A percentile compares a stretch with the other conserved stretches of the same genome.
Evolutionary conservation across 1,140 invertebrate genomes (phyloP).

Genomic region (Saxidomus purpurata): DNA sequence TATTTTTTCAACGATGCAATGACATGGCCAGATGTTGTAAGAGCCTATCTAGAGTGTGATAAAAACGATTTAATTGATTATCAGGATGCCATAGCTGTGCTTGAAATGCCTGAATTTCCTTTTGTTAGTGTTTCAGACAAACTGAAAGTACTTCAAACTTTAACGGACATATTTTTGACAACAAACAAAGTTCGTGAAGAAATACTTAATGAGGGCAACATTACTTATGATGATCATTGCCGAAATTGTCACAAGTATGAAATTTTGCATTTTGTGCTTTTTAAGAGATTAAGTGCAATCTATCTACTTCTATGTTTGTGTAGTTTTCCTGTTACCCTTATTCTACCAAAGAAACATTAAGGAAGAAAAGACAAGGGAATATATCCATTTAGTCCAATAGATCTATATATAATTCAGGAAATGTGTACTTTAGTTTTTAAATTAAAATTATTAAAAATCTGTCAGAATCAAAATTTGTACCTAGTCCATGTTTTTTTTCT

Average conservation of each 20-base stretch:
- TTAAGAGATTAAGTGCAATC: too few species aligned
- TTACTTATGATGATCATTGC: slow-evolving; percentile 97
- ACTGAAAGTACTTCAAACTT: slow-evolving; percentile 94
- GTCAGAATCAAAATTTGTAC: too few species aligned
- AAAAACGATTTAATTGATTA: slow-evolving; percentile 88
- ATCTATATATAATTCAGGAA: too few species aligned
- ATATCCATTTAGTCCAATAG: too few species aligned
- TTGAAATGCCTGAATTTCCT: slow-evolving; percentile 90
- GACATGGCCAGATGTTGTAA: slow-evolving; percentile 97
- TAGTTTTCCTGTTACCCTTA: too few species aligned
- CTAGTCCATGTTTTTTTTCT: too few species aligned
- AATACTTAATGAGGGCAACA: slow-evolving; percentile 96
- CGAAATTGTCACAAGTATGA: slow-evolving; percentile 93
- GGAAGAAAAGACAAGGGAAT: too few species aligned
- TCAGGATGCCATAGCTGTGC: slow-evolving; percentile 87
- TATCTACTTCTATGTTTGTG: too few species aligned
- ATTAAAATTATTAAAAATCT: too few species aligned
- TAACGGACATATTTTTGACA: slow-evolving; percentile 97
- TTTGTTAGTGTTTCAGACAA: slow-evolving; percentile 94
- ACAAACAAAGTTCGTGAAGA: slow-evolving; percentile 97
- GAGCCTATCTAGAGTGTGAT: slow-evolving; percentile 91
- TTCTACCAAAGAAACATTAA: too few species aligned
- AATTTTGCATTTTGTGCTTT: neutral
- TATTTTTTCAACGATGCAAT: slow-evolving; percentile 96
- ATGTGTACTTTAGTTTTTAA: too few species aligned